These are phyloP conservation scores for Turritopsis rubra DNA, from an alignment of 30 jellyfish, hydroid and myxozoan species.

Conservation along the genomic window DNA sequence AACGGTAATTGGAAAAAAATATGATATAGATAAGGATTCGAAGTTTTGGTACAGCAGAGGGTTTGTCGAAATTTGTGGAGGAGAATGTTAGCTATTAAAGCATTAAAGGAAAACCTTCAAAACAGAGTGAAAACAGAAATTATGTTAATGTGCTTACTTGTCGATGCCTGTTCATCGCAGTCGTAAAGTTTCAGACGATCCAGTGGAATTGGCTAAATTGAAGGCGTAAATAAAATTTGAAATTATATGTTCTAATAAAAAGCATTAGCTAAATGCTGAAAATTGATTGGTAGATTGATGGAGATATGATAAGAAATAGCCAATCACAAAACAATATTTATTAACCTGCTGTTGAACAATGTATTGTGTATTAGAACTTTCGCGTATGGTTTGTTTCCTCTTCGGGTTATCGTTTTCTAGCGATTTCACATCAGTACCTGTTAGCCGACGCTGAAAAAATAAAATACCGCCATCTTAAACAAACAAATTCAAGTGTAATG, in stretches of 20 bases:
- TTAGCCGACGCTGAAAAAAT: neutral
- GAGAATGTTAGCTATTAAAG: too few relatives aligned
- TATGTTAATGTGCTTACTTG: neutral
- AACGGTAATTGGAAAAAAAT: too few relatives aligned
- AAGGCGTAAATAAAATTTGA: neutral
- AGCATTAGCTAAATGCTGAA: neutral
- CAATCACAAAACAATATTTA: neutral
- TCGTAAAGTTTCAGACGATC: conserved; percentile 66
- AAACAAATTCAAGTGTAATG: too few relatives aligned
- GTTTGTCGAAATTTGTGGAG: too few relatives aligned
- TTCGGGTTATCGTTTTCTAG: neutral
- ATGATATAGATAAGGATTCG: too few relatives aligned
- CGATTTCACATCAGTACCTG: neutral
- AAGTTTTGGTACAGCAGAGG: too few relatives aligned
- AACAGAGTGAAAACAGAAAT: neutral
- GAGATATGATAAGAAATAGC: too few relatives aligned
- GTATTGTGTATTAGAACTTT: neutral
- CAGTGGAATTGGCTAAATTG: conserved; percentile 71
- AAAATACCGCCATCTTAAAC: neutral
- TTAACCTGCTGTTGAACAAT: conserved; percentile 17
- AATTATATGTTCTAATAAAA: neutral
- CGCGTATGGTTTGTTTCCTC: conserved; percentile 14
- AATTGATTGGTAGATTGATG: neutral
- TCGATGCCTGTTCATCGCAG: conserved; percentile 62
- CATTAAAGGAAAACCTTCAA: too few relatives aligned